Conservation (phyloP, 2,113 vertebrate genomes). For the Colius striatus region DNA sequence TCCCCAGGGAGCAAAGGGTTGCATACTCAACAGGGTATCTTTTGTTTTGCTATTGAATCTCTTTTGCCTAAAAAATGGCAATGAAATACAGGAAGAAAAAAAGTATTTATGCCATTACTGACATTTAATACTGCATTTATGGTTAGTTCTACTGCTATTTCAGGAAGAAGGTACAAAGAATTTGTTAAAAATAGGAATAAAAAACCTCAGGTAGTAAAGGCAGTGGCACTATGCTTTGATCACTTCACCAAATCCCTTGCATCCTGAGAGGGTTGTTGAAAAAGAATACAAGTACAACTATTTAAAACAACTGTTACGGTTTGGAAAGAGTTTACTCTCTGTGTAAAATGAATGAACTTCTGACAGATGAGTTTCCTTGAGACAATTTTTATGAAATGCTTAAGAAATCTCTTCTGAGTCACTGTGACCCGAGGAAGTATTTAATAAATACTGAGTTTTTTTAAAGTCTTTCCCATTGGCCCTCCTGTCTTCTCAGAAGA, state of each 20-base stretch:
- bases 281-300: not conserved
- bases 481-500: not conserved
- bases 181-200: conserved; percentile 26
- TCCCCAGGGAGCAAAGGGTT: not conserved
- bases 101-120: not conserved
- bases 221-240: not conserved
- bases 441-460: conserved; percentile 7
- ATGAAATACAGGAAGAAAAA: not conserved
- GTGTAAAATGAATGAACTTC: not conserved
- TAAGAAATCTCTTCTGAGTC: not conserved
- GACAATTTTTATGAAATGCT: conserved; percentile 14
- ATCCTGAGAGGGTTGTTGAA: not conserved
- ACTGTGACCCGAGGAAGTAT: not conserved
- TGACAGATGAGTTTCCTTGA: not conserved
- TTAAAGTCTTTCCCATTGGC: not conserved
- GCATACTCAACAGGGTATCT: not conserved
- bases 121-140: conserved; percentile 2
- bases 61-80: not conserved
- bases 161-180: not conserved
- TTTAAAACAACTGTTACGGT: not conserved
- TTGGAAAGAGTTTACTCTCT: not conserved
- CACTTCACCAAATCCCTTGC: not conserved
- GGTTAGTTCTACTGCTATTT: not conserved
- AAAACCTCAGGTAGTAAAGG: conserved; percentile 20
- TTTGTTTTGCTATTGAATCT: not conserved